A percentile compares a stretch with the other conserved stretches of the same genome.
Evolutionary conservation across 2,888 invertebrate species (phyloP).

Genomic region (Desoria tigrina): DNA sequence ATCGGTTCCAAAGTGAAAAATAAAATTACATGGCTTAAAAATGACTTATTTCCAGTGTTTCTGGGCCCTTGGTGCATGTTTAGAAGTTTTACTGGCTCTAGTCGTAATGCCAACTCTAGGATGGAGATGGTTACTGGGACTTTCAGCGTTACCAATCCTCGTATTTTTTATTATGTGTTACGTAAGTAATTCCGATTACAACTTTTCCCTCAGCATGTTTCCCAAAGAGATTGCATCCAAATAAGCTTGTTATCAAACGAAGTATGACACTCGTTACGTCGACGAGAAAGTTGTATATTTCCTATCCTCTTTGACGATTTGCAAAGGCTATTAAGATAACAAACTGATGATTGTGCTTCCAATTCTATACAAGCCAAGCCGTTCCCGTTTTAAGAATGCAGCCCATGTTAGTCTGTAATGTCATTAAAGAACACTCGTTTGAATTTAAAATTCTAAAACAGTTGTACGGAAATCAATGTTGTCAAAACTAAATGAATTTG

Average conservation of each 20-base stretch:
- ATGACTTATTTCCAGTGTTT: constrained; percentile 70
- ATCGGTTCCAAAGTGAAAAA: not conserved
- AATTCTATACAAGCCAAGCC: too few relatives aligned
- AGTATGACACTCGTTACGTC: constrained; percentile 21
- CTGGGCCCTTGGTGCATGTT: constrained; percentile 93
- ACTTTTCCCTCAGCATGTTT: too few relatives aligned
- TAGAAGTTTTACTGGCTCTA: constrained; percentile 86
- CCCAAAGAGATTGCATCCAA: too few relatives aligned
- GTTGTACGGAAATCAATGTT: too few relatives aligned
- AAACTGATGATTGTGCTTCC: too few relatives aligned
- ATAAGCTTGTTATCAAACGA: not conserved
- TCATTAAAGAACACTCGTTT: too few relatives aligned
- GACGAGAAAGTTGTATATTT: constrained; percentile 20
- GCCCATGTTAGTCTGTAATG: too few relatives aligned
- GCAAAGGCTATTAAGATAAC: too few relatives aligned
- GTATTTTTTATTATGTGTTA: constrained; percentile 74
- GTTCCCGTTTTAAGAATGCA: too few relatives aligned
- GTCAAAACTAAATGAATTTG: too few relatives aligned
- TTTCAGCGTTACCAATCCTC: constrained; percentile 85
- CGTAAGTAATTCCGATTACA: too few relatives aligned
- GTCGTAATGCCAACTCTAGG: constrained; percentile 89
- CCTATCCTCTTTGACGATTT: not conserved
- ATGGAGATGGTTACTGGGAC: constrained; percentile 85
- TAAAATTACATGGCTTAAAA: not conserved
- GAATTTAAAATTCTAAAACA: too few relatives aligned